Conservation (phyloP, 2,797 vertebrate species). For the Synanceia verrucosa region DNA sequence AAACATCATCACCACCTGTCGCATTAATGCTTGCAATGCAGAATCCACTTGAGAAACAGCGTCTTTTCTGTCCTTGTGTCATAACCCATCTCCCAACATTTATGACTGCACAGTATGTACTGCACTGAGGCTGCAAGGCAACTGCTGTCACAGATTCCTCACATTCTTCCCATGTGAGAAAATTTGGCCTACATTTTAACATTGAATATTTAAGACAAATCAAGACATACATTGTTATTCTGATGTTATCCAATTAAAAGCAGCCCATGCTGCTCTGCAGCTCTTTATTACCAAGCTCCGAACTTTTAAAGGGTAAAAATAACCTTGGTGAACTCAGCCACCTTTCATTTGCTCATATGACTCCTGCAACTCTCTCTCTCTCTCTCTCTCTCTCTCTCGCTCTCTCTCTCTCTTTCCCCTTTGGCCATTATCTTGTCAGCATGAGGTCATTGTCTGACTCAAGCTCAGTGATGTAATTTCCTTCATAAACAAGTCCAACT, state of each 20-base stretch:
- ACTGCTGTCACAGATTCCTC: background rate
- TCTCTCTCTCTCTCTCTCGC: background rate
- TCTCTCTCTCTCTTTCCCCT: constrained; percentile 10
- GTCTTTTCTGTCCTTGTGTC: background rate
- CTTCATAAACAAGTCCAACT: constrained; percentile 76
- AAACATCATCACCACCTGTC: constrained; percentile 2
- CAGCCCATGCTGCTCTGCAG: background rate
- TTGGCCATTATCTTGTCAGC: constrained; percentile 65
- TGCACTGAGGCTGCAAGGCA: background rate
- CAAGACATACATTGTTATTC: background rate
- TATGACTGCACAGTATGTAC: background rate
- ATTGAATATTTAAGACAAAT: constrained; percentile 3
- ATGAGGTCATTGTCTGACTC: constrained; percentile 74
- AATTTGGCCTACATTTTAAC: constrained; percentile 2
- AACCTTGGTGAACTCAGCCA: constrained; percentile 41
- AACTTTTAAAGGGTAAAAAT: constrained; percentile 39
- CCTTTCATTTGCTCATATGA: constrained; percentile 37
- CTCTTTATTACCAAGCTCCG: constrained; percentile 7
- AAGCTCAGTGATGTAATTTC: constrained; percentile 76
- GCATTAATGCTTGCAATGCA: background rate
- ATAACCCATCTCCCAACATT: background rate
- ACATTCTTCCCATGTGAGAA: constrained; percentile 2
- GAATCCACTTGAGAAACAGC: constrained; percentile 6
- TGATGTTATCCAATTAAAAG: constrained; percentile 5
- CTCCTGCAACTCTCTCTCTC: constrained; percentile 8